A percentile compares a stretch with the other conserved stretches of the same genome.
These are phyloP conservation scores for Tenthredo scrophulariae DNA, from an alignment of 2,888 invertebrate genomes.

Conservation along the genomic window DNA sequence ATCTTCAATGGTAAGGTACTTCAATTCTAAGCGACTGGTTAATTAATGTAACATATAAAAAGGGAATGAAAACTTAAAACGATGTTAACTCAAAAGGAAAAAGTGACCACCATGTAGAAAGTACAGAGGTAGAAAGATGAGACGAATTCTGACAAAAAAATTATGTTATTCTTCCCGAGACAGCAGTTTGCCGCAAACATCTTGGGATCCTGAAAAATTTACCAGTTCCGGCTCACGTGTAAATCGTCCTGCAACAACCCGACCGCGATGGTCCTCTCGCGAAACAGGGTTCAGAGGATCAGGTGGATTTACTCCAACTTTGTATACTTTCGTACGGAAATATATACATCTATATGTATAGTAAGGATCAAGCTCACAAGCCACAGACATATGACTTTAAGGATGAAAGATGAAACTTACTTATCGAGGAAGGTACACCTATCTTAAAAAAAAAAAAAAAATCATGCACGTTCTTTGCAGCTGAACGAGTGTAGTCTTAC, in stretches of 20 bases:
- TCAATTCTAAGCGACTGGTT: neutral
- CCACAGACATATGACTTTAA: neutral
- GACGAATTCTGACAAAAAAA: neutral
- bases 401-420: neutral
- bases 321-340: neutral
- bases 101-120: neutral
- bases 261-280: neutral
- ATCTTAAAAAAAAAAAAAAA: neutral
- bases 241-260: constrained; percentile 12
- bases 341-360: neutral
- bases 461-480: neutral
- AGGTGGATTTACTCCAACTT: constrained; percentile 3
- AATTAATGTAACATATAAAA: neutral
- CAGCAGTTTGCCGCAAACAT: neutral
- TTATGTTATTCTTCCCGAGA: neutral
- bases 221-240: neutral
- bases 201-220: neutral
- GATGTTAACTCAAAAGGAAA: neutral
- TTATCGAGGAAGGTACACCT: neutral
- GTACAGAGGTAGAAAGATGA: neutral
- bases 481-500: neutral
- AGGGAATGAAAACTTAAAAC: neutral
- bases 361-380: neutral
- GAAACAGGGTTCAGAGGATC: neutral
- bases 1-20: neutral